A percentile compares a stretch with the other conserved stretches of the same genome.
These are phyloP conservation scores for Chesias legatella DNA, from an alignment of 2,888 invertebrate species.

Conservation along the genomic window DNA sequence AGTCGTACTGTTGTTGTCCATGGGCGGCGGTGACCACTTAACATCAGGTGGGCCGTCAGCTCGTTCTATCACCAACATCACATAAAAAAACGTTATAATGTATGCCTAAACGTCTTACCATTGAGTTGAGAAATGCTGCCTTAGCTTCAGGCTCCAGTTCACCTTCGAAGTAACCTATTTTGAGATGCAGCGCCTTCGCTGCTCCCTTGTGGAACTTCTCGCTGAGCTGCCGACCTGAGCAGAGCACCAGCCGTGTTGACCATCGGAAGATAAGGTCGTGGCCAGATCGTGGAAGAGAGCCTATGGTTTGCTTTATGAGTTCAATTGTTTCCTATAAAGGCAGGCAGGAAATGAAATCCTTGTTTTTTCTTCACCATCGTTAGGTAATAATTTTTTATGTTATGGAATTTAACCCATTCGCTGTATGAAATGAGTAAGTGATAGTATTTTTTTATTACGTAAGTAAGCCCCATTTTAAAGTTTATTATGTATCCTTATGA, in stretches of 20 bases:
- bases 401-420: no score
- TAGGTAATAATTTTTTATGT: no score
- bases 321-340: slow-evolving; percentile 48
- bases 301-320: slow-evolving; percentile 43
- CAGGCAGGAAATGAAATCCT: background rate
- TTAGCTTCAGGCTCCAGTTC: slow-evolving; percentile 45
- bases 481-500: no score
- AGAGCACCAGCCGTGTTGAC: slow-evolving; percentile 53
- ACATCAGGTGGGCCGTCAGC: no score
- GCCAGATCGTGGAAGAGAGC: slow-evolving; percentile 47
- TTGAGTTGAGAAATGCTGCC: slow-evolving; percentile 47
- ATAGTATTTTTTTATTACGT: no score
- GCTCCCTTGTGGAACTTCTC: slow-evolving; percentile 34
- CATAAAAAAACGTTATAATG: no score
- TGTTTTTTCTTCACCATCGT: no score
- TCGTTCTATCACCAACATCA: no score
- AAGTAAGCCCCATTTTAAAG: no score
- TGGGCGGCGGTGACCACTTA: no score
- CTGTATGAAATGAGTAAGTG: no score
- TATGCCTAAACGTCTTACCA: slow-evolving; percentile 49
- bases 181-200: slow-evolving; percentile 40
- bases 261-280: slow-evolving; percentile 52
- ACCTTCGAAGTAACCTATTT: slow-evolving; percentile 43
- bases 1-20: no score
- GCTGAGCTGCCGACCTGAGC: slow-evolving; percentile 32